A percentile compares a stretch with the other conserved stretches of the same genome.
These are phyloP conservation scores for Aegypius monachus DNA, from an alignment of 2,113 vertebrate species.

Conservation along the genomic window DNA sequence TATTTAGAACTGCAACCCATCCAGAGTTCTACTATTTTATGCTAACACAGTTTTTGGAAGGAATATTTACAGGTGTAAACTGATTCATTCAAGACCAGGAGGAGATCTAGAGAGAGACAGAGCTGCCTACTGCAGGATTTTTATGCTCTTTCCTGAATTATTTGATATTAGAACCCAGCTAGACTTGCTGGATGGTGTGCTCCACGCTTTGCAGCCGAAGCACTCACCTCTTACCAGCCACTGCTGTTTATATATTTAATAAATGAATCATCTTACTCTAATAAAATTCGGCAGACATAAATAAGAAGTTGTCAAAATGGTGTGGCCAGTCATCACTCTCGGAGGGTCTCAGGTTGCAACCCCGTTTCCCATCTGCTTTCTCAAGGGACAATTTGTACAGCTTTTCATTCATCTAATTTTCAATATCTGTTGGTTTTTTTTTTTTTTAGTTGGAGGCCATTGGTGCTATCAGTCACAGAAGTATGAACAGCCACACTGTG, in stretches of 20 bases:
- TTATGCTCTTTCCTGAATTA: background rate
- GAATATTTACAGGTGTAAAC: background rate
- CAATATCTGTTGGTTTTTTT: background rate
- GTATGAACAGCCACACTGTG: background rate
- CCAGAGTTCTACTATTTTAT: background rate
- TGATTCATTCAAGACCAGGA: background rate
- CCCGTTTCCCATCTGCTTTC: background rate
- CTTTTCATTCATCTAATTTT: background rate
- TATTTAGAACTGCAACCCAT: background rate
- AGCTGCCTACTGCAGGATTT: background rate
- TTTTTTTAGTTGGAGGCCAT: background rate
- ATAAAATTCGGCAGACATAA: background rate
- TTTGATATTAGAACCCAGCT: background rate
- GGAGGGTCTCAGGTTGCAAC: background rate
- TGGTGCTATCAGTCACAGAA: conserved; percentile 64
- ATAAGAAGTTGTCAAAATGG: background rate
- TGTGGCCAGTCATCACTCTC: background rate
- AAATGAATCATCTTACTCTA: background rate
- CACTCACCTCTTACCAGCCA: background rate
- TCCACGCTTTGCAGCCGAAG: background rate
- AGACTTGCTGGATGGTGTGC: background rate
- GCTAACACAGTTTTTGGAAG: background rate
- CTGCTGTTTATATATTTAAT: background rate
- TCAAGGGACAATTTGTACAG: background rate
- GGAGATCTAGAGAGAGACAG: background rate